Percentiles rank a stretch among this genome's conserved stretches.
Evolutionary conservation across 2,888 invertebrate species (phyloP).

Genomic region (Hetaerina titia): DNA sequence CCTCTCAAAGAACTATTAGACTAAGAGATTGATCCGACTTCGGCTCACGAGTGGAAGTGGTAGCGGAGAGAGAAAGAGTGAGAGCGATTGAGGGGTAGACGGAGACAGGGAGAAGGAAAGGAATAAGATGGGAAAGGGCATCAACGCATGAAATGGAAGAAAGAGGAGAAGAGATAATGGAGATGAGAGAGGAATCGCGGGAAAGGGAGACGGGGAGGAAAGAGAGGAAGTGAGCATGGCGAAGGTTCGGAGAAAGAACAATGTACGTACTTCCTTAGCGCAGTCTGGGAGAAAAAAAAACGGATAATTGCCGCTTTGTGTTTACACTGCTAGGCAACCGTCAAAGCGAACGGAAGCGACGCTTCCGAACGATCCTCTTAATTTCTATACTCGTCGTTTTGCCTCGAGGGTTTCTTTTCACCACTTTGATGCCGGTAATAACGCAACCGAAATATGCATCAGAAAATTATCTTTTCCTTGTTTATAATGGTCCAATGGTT

Average conservation of each 20-base stretch:
- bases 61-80: background rate
- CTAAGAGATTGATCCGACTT: slow-evolving; percentile 50
- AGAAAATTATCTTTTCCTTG: background rate
- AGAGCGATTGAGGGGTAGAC: background rate
- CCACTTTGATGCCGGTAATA: background rate
- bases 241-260: background rate
- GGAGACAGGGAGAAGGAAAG: background rate
- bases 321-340: background rate
- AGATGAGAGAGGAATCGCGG: background rate
- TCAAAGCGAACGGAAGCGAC: background rate
- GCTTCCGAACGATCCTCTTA: background rate
- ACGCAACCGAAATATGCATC: background rate
- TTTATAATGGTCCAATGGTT: background rate
- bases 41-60: background rate
- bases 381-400: background rate
- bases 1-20: slow-evolving; percentile 30
- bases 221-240: background rate
- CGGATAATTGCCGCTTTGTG: background rate
- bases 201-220: background rate
- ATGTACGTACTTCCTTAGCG: background rate
- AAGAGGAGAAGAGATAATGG: background rate
- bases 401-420: background rate
- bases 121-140: background rate
- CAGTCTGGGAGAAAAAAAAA: background rate
- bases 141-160: background rate